Percentiles rank a stretch among this genome's conserved stretches.
phyloP scores from a whole-genome alignment of 1,140 invertebrate species.

The Trichonephila clavata region DNA sequence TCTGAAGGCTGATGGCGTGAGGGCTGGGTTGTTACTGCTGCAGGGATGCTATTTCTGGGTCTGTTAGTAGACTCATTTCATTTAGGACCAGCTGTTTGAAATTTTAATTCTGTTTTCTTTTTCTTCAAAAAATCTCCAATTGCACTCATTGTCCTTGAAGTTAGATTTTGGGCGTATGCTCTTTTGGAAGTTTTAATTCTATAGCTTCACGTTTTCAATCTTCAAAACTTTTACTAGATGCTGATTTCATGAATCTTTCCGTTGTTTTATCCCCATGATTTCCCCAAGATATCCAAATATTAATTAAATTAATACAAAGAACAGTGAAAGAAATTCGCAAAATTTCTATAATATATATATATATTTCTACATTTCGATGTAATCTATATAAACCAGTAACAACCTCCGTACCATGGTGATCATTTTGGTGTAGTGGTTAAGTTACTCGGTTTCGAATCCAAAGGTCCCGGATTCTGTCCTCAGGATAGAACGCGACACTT shows the following conservation, averaged over 20 bases:
- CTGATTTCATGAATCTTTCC: slow-evolving; percentile 90
- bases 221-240: slow-evolving; percentile 87
- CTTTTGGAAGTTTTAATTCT: slow-evolving; percentile 89
- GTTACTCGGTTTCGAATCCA: too few species aligned
- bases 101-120: slow-evolving; percentile 92
- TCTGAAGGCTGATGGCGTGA: slow-evolving; percentile 85
- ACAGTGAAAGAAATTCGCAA: slow-evolving; percentile 87
- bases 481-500: too few species aligned
- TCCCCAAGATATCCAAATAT: slow-evolving; percentile 89
- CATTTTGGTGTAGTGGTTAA: too few species aligned
- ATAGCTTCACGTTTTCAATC: slow-evolving; percentile 89
- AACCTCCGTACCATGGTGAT: too few species aligned
- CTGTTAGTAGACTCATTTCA: slow-evolving; percentile 83
- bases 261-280: slow-evolving; percentile 90
- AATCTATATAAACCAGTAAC: too few species aligned
- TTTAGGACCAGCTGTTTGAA: slow-evolving; percentile 91
- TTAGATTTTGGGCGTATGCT: slow-evolving; percentile 89
- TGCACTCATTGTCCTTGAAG: slow-evolving; percentile 86
- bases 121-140: slow-evolving; percentile 95
- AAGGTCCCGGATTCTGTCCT: too few species aligned
- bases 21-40: background rate
- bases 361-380: too few species aligned
- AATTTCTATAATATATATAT: too few species aligned
- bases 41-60: background rate
- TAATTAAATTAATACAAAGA: slow-evolving; percentile 86